Percentiles rank a stretch among this genome's conserved stretches.
These are phyloP conservation scores for Forpus xanthops DNA, from an alignment of 2,797 vertebrate species.

Conservation along the genomic window DNA sequence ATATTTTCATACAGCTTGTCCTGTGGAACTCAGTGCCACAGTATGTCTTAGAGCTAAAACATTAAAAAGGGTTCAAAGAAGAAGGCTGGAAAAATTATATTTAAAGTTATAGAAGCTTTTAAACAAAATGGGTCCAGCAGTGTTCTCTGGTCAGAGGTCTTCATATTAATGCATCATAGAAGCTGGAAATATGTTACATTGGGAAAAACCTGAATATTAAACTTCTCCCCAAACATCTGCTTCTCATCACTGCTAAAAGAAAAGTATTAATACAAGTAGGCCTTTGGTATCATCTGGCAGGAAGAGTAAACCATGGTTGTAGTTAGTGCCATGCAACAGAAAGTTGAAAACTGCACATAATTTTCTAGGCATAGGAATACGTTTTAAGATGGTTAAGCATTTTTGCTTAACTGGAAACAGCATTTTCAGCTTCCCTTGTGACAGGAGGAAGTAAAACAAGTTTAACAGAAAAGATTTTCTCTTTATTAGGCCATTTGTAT, in stretches of 20 bases:
- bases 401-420: not conserved
- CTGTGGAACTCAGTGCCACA: not conserved
- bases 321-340: not conserved
- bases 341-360: not conserved
- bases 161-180: not conserved
- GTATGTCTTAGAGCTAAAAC: not conserved
- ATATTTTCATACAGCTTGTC: not conserved
- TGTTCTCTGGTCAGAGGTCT: not conserved
- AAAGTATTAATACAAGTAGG: not conserved
- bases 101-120: not conserved
- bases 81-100: not conserved
- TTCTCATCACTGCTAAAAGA: not conserved
- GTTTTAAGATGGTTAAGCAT: not conserved
- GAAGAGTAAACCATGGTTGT: not conserved
- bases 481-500: constrained; percentile 28
- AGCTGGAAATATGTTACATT: not conserved
- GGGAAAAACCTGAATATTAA: not conserved
- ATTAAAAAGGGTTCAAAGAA: not conserved
- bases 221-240: not conserved
- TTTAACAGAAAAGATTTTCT: not conserved
- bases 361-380: not conserved
- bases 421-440: not conserved
- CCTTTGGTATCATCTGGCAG: not conserved
- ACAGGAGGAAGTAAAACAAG: not conserved
- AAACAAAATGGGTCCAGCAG: not conserved